Evolutionary conservation across 2,888 invertebrate species (phyloP).

Genomic region (Sepioteuthis lessoniana): DNA sequence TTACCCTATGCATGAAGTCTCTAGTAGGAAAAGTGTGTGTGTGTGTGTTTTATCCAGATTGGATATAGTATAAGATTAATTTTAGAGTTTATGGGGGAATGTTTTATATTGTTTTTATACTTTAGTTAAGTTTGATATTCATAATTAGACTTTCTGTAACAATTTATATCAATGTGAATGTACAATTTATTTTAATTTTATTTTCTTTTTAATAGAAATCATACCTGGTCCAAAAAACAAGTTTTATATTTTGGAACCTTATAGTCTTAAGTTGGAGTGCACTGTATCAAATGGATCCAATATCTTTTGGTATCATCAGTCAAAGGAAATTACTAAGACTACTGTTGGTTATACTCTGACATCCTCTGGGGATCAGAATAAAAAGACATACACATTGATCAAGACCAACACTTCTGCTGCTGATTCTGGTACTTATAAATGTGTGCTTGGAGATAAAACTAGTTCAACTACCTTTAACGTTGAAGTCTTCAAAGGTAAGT

Average conservation of each 20-base stretch:
- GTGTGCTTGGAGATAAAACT: neutral
- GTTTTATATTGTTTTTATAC: too few species aligned
- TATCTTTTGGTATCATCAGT: neutral
- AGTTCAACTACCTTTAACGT: neutral
- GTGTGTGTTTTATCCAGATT: too few species aligned
- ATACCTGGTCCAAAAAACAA: neutral
- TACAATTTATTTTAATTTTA: neutral
- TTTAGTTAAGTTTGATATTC: too few species aligned
- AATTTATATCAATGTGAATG: too few species aligned
- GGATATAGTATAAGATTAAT: too few species aligned
- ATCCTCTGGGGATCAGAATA: too few species aligned
- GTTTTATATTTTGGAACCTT: neutral
- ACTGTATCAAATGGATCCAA: neutral
- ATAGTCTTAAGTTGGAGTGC: neutral
- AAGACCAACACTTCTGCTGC: neutral
- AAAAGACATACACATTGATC: neutral
- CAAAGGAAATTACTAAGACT: accelerated
- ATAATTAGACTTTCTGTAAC: too few species aligned
- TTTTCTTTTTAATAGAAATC: neutral
- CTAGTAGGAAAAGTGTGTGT: too few species aligned
- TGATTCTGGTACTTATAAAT: neutral
- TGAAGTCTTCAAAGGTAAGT: neutral
- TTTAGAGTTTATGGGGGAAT: too few species aligned
- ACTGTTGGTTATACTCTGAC: neutral
- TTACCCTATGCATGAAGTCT: too few species aligned